These are phyloP conservation scores for Gobio gobio DNA, from an alignment of 2,113 vertebrate genomes.

Conservation along the genomic window DNA sequence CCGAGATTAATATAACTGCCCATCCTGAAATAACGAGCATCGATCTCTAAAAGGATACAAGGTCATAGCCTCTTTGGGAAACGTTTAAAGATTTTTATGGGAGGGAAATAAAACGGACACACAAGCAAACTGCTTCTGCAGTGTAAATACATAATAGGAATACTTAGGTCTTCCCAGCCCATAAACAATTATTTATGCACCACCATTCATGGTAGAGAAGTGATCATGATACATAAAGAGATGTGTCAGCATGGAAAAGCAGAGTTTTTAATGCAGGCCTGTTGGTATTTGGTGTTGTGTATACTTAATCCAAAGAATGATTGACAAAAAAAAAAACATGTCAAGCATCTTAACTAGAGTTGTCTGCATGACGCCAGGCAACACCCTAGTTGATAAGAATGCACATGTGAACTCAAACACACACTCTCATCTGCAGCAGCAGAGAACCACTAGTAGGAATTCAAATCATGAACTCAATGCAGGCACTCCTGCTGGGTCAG, in stretches of 20 bases:
- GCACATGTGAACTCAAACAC: slow-evolving; percentile 10
- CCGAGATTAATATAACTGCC: background rate
- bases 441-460: slow-evolving; percentile 42
- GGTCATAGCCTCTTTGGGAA: background rate
- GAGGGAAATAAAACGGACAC: background rate
- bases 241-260: background rate
- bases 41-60: slow-evolving; percentile 3
- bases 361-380: background rate
- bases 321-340: background rate
- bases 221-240: background rate
- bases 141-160: slow-evolving; percentile 38
- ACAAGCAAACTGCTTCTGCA: slow-evolving; percentile 32
- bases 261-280: background rate
- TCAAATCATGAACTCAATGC: slow-evolving; percentile 51
- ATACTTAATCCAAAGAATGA: background rate
- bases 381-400: slow-evolving; percentile 8
- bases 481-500: slow-evolving; percentile 46
- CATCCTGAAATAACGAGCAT: background rate
- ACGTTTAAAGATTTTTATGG: background rate
- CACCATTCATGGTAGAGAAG: background rate
- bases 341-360: slow-evolving; percentile 10
- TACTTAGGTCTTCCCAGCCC: background rate
- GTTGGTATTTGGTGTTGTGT: background rate
- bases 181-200: background rate
- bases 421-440: slow-evolving; percentile 45